phyloP scores from a whole-genome alignment of 2,113 vertebrate genomes.

The Forbesichthys agassizii region DNA sequence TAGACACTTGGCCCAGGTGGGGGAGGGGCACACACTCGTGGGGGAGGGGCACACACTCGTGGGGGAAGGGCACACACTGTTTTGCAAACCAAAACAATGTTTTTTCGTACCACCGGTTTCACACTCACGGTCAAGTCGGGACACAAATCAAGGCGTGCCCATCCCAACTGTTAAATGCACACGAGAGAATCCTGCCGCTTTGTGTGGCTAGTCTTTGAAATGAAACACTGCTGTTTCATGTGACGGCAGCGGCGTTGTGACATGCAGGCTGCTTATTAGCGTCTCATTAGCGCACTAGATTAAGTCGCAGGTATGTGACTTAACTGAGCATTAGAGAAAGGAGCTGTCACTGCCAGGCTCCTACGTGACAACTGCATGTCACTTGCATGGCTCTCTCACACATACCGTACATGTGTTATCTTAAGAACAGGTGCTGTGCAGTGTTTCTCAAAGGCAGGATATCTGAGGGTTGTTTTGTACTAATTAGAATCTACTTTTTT shows the following conservation, averaged over 20 bases:
- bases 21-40: too few relatives aligned
- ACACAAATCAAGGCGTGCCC: too few relatives aligned
- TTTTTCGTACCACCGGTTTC: neutral
- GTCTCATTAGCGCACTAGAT: conserved; percentile 56
- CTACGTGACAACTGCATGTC: conserved; percentile 13
- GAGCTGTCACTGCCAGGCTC: conserved; percentile 21
- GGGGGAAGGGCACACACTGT: too few relatives aligned
- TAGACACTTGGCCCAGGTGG: too few relatives aligned
- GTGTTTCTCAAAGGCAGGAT: neutral
- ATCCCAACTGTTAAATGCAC: conserved; percentile 21
- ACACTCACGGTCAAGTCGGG: too few relatives aligned
- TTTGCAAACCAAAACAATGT: neutral
- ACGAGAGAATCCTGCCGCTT: conserved; percentile 6
- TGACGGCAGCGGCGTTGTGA: conserved; percentile 28
- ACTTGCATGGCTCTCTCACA: neutral
- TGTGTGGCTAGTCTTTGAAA: conserved; percentile 14
- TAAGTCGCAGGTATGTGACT: conserved; percentile 60
- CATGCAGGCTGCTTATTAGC: conserved; percentile 40
- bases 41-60: too few relatives aligned
- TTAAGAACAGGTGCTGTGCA: neutral
- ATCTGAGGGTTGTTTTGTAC: too few relatives aligned
- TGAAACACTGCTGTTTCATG: conserved; percentile 5
- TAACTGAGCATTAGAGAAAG: conserved; percentile 41
- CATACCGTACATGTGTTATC: too few relatives aligned
- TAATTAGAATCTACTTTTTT: too few relatives aligned